These are phyloP conservation scores for Papilio polyxenes DNA, from an alignment of 1,140 invertebrate species.

Conservation along the genomic window DNA sequence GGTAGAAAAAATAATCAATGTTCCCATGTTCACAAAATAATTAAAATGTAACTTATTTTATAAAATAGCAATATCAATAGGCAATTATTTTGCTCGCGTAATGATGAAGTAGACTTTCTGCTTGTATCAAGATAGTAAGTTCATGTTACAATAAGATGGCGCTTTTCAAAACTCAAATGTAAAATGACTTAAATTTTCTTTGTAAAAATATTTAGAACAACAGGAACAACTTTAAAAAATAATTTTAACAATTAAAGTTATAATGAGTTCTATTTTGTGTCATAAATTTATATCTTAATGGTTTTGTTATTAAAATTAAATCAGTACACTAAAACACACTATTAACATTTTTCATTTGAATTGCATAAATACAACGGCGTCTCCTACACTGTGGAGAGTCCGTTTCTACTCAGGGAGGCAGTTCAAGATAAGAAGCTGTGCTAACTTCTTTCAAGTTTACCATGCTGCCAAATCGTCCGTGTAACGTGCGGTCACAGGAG, in stretches of 20 bases:
- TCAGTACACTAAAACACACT: constrained; percentile 41
- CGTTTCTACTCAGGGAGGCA: constrained; percentile 52
- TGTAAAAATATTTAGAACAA: not conserved
- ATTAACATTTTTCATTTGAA: constrained; percentile 20
- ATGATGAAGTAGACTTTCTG: not conserved
- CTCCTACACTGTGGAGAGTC: constrained; percentile 39
- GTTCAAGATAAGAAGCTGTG: constrained; percentile 40
- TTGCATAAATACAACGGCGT: constrained; percentile 31
- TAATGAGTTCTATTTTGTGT: not conserved
- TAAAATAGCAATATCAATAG: not conserved
- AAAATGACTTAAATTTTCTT: not conserved
- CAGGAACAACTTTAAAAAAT: not conserved
- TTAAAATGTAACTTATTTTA: too few species aligned
- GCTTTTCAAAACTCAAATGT: not conserved
- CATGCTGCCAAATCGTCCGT: not conserved
- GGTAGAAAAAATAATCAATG: too few species aligned
- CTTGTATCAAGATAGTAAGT: not conserved
- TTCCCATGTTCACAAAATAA: too few species aligned
- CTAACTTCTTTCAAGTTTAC: not conserved
- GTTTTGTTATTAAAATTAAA: not conserved
- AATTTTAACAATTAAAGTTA: not conserved
- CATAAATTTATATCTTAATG: not conserved
- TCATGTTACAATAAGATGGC: not conserved
- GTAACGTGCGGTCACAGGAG: not conserved
- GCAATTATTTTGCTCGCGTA: not conserved